Base-by-base conservation (phyloP, 2,888 invertebrate genomes). In the Omphaloscelis lunosa region DNA sequence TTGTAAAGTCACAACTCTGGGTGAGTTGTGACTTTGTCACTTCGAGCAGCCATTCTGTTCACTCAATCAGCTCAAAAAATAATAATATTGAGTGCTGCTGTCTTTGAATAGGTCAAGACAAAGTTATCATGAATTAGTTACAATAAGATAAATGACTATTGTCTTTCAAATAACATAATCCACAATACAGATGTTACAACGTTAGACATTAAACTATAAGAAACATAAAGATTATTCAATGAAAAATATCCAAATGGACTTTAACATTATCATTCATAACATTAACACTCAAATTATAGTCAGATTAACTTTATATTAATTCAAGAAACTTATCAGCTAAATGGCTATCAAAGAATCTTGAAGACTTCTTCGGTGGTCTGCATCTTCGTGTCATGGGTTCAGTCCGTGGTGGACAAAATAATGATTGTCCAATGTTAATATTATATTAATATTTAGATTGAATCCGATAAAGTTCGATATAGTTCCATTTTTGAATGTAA, bases 221-320 rank as follows among this genome's bases (percentile, higher is more conserved):
- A 39, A 51, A 66, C 11, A 34, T 15, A 59, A 39, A 39, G 8
- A 20, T 27, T 48, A 27, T 63, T 58, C 11, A 48, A 56, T 39
- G 6, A 27, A 67, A n/a, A 39, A 9, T 23, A 15, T 39, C 1
- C 23, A 45, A 23, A 48, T 20, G 27, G 53, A 45, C n/a, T 61
- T 59, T 59, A 41, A 20, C 41, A 66, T 45, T 61, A 63, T 58
- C 48, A 63, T 61, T 62, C 12, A 39, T 45, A 48, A 17, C 34
- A 59, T 75, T 41, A 48, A 17, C 29, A n/a, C n/a, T 66, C 20
- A 76, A 76, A 27, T 61, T 39, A 56, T 23, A 34, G 29, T 27
- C 11, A 41, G 0, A 53, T 41, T n/a, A 78, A 78, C 69, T 65
- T 65, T 51, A 34, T 20, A 70, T 62, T 56, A 4, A 79, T 62